Evolutionary conservation across 1,140 invertebrate genomes (phyloP).

Genomic region (Pogonomyrmex barbatus): DNA sequence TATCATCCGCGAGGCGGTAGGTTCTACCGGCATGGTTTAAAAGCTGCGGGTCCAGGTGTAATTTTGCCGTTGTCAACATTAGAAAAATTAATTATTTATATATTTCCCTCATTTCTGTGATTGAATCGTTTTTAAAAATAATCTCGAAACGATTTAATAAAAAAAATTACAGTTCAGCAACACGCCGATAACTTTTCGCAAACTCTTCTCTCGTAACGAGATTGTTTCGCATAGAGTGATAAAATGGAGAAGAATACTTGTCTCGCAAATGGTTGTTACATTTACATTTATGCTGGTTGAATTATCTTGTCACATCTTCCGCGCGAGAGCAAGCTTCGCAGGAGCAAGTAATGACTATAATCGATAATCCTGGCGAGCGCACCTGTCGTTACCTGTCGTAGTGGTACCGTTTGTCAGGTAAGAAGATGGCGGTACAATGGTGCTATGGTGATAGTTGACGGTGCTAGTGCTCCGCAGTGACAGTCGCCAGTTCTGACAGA

Average conservation of each 20-base stretch:
- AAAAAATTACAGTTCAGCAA: too few relatives aligned
- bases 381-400: slow-evolving; percentile 44
- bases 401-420: slow-evolving; percentile 68
- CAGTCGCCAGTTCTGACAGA: slow-evolving; percentile 17
- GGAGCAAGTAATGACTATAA: slow-evolving; percentile 51
- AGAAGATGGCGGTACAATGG: slow-evolving; percentile 71
- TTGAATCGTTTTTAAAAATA: not conserved
- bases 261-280: not conserved
- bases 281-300: not conserved
- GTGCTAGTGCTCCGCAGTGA: slow-evolving; percentile 20
- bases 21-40: slow-evolving; percentile 33
- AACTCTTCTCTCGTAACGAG: not conserved
- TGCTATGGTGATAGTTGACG: slow-evolving; percentile 51
- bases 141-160: not conserved
- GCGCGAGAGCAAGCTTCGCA: slow-evolving; percentile 26
- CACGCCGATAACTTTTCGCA: not conserved
- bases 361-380: slow-evolving; percentile 58
- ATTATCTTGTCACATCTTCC: not conserved
- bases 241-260: not conserved
- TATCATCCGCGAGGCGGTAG: slow-evolving; percentile 24
- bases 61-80: slow-evolving; percentile 6
- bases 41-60: slow-evolving; percentile 78
- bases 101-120: not conserved
- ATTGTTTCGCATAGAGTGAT: not conserved
- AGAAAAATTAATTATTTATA: not conserved